A percentile compares a stretch with the other conserved stretches of the same genome.
Conservation (phyloP, 2,888 invertebrate genomes). For the Xestia c-nigrum region DNA sequence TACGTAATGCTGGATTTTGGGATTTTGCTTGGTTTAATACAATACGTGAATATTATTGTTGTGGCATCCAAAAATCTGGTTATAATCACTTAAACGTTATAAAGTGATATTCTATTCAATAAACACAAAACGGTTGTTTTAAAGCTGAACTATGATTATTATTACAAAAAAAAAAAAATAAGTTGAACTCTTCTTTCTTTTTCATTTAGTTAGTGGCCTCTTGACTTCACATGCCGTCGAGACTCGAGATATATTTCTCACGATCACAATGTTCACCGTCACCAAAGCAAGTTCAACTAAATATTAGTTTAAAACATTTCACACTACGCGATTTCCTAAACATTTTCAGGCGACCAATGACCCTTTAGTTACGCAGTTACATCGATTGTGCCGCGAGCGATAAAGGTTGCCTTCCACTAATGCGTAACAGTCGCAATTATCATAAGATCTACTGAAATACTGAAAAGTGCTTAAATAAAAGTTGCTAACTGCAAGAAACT, state of each 20-base stretch:
- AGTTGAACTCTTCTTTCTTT: background rate
- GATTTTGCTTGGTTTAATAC: background rate
- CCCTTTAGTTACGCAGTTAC: background rate
- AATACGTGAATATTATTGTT: background rate
- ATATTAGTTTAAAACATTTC: background rate
- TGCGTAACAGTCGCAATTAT: background rate
- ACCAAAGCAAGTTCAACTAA: background rate
- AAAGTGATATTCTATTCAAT: background rate
- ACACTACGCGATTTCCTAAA: conserved; percentile 14
- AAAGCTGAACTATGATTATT: background rate
- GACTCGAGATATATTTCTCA: too few species aligned
- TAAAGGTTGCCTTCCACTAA: conserved; percentile 2
- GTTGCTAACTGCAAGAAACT: background rate
- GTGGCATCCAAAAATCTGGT: background rate
- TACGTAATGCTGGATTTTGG: conserved; percentile 4
- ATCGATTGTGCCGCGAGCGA: background rate
- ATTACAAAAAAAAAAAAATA: background rate
- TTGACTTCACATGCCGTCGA: too few species aligned
- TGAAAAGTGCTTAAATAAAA: background rate
- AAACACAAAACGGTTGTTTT: background rate
- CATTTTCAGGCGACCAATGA: background rate
- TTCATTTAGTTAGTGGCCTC: too few species aligned
- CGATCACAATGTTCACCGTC: too few species aligned
- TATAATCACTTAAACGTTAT: background rate
- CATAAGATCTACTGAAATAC: background rate